phyloP scores from a whole-genome alignment of 2,113 vertebrate genomes.

The Bubo scandiacus region DNA sequence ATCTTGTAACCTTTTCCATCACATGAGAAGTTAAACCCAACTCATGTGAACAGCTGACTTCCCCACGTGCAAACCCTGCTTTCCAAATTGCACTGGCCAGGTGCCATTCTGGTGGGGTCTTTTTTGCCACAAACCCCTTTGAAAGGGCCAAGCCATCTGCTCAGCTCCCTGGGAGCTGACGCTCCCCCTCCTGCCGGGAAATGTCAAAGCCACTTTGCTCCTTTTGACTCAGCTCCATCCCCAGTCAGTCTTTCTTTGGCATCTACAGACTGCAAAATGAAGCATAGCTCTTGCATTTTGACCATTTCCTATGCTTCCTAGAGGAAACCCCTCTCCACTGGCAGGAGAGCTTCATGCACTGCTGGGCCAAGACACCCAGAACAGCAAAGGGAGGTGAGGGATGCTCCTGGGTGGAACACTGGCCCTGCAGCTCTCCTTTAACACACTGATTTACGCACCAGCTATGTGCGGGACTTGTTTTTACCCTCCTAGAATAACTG shows the following conservation, averaged over 20 bases:
- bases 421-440: not conserved
- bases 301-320: not conserved
- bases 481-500: not conserved
- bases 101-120: not conserved
- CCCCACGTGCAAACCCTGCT: not conserved
- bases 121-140: not conserved
- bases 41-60: not conserved
- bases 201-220: not conserved
- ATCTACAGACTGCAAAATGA: not conserved
- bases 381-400: not conserved
- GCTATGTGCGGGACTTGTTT: not conserved
- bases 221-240: not conserved
- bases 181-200: not conserved
- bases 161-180: not conserved
- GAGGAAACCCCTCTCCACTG: not conserved
- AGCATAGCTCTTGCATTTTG: not conserved
- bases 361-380: not conserved
- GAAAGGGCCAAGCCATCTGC: not conserved
- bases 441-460: not conserved
- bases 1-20: not conserved
- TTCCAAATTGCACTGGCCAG: not conserved
- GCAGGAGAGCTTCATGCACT: not conserved
- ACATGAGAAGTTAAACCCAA: not conserved
- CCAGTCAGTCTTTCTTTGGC: not conserved
- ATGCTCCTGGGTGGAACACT: not conserved